Conservation (phyloP, 1,140 invertebrate species). For the Colletes gigas region DNA sequence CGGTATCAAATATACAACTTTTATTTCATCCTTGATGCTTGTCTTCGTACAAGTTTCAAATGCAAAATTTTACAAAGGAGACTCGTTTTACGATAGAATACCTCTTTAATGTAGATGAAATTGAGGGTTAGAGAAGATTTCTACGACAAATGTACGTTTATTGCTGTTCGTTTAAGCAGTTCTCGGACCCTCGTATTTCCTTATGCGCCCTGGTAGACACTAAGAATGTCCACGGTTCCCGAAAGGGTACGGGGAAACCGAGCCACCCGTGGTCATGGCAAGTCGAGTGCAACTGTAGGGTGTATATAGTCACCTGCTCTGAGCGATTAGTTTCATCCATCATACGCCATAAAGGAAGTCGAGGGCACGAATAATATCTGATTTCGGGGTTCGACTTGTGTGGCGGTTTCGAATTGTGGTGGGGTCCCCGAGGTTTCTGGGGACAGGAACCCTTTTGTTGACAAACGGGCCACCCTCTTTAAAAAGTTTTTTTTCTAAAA, state of each 20-base stretch:
- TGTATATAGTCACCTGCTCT: conserved; percentile 41
- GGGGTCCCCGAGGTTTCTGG: conserved; percentile 5
- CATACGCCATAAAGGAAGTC: conserved; percentile 43
- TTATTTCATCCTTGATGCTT: no score
- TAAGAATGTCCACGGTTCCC: neutral
- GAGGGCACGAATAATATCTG: conserved; percentile 40
- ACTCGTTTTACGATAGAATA: no score
- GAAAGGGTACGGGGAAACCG: conserved; percentile 12
- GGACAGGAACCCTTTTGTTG: conserved; percentile 34
- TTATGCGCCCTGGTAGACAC: no score
- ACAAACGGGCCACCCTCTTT: conserved; percentile 7
- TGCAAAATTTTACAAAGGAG: no score
- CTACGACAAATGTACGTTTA: no score
- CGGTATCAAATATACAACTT: no score
- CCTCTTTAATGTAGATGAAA: no score
- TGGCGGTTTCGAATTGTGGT: conserved; percentile 27
- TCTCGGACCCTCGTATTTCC: no score
- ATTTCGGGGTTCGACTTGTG: conserved; percentile 43
- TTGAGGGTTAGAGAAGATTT: no score
- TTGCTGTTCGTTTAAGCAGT: no score
- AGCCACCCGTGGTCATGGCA: conserved; percentile 47
- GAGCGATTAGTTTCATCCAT: conserved; percentile 55
- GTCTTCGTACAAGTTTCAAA: no score
- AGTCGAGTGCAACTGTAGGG: conserved; percentile 35
- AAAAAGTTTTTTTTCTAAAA: neutral